Evolutionary conservation across 2,797 vertebrate species (phyloP), one percentile per base, ranked within the genome.

Genomic region (Spheniscus humboldti): DNA sequence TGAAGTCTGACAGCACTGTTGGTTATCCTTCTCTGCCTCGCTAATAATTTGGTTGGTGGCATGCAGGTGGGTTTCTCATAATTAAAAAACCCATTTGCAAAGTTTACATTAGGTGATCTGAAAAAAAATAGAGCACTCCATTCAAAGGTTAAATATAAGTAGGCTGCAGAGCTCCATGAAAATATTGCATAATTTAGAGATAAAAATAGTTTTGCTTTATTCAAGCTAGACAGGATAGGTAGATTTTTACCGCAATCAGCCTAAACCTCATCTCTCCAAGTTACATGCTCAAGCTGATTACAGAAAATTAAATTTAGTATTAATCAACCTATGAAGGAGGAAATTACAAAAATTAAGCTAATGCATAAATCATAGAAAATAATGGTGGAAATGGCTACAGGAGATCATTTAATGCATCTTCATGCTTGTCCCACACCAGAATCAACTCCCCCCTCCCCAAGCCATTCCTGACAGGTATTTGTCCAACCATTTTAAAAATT

Each of bases 121-220:
- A 95, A 97, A 90, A 41, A 95, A 95, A 91, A 77, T 1, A 94
- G 72, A 93, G 57, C 81, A 68, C 89, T 94, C 62, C 85, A 88
- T 74, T 91, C 89, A 95, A 94, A 96, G 96, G 95, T 93, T 96
- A 97, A 96, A 92, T 96, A 71, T 64, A 96, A 97, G 93, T 84
- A 88, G 90, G 66, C 90, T 90, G 86, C 90, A 95, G 79, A 96
- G 79, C 73, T 88, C 79, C 95, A 88, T 73, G 76, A 96, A 96
- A 96, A 95, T 91, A 94, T 92, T 93, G 94, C 90, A 97, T 95
- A 97, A 96, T 97, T 96, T 92, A 94, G 75, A 69, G 91, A 86
- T 43, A 92, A 93, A 96, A 95, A 95, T 97, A 97, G 86, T 93
- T 96, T 87, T 88, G 73, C 57, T 93, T 93, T 85, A 89, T 87